Evolutionary conservation across 1,140 invertebrate genomes (phyloP).

Genomic region (Drosophila paulistorum): DNA sequence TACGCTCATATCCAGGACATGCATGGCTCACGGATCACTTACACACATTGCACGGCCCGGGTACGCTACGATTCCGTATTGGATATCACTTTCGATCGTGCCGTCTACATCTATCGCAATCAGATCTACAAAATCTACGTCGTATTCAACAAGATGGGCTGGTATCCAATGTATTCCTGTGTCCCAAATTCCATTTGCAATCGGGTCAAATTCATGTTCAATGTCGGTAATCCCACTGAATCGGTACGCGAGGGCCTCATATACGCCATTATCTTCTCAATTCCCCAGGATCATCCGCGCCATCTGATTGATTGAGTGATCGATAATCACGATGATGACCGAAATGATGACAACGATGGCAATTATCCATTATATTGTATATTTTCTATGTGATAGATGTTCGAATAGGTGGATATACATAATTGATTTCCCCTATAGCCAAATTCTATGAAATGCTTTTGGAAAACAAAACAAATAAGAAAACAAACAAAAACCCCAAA

Average conservation of each 20-base stretch:
- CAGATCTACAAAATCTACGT: constrained; percentile 91
- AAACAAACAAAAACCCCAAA: neutral
- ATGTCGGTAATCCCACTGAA: constrained; percentile 87
- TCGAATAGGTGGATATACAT: neutral
- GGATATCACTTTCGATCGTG: constrained; percentile 91
- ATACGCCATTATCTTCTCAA: constrained; percentile 88
- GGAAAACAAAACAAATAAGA: neutral
- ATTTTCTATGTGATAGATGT: constrained; percentile 44
- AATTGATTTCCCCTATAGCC: neutral
- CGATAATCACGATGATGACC: neutral
- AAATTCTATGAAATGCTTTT: constrained; percentile 7
- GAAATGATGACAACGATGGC: neutral
- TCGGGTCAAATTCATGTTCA: constrained; percentile 89
- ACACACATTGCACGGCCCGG: constrained; percentile 90
- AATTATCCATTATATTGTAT: constrained; percentile 19
- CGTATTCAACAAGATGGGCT: constrained; percentile 90
- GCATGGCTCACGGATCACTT: constrained; percentile 89
- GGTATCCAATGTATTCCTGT: constrained; percentile 90
- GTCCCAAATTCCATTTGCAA: constrained; percentile 86
- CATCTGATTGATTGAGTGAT: constrained; percentile 58
- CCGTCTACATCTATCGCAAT: constrained; percentile 89
- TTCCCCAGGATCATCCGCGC: constrained; percentile 70
- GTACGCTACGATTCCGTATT: constrained; percentile 87
- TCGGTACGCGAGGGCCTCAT: constrained; percentile 89
- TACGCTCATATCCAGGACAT: constrained; percentile 91